Evolutionary conservation across 2,113 vertebrate genomes (phyloP).

Genomic region (Lipophrys pholis): DNA sequence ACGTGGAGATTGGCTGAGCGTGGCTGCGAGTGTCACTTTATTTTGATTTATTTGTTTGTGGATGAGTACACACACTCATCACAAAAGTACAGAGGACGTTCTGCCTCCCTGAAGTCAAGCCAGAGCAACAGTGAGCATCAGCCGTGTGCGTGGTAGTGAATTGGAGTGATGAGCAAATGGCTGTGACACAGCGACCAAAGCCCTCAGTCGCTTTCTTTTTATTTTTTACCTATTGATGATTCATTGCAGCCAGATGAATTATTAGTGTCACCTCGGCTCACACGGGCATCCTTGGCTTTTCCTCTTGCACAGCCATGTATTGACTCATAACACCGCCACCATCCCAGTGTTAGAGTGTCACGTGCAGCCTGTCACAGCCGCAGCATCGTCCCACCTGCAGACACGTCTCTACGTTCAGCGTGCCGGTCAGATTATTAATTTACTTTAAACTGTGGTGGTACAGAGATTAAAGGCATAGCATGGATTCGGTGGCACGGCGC

Average conservation of each 20-base stretch:
- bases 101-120: conserved; percentile 41
- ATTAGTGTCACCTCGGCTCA: conserved; percentile 32
- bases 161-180: conserved; percentile 45
- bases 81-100: conserved; percentile 34
- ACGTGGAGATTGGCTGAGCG: conserved; percentile 8
- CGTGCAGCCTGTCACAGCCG: conserved; percentile 1
- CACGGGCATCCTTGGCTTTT: conserved; percentile 10
- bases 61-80: conserved; percentile 46
- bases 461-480: too few relatives aligned
- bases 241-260: conserved; percentile 45
- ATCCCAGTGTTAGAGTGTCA: conserved; percentile 26
- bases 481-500: too few relatives aligned
- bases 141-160: conserved; percentile 11
- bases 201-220: conserved; percentile 34
- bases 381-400: conserved; percentile 44
- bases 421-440: neutral
- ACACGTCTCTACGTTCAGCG: conserved; percentile 12
- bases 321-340: conserved; percentile 46
- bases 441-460: too few relatives aligned
- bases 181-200: conserved; percentile 47
- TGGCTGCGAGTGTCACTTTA: conserved; percentile 40
- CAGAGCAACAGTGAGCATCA: conserved; percentile 28
- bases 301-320: conserved; percentile 11
- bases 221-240: conserved; percentile 32
- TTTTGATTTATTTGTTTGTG: conserved; percentile 57